Evolutionary conservation across 2,113 vertebrate genomes (phyloP).

Genomic region (Rhinopithecus roxellana): DNA sequence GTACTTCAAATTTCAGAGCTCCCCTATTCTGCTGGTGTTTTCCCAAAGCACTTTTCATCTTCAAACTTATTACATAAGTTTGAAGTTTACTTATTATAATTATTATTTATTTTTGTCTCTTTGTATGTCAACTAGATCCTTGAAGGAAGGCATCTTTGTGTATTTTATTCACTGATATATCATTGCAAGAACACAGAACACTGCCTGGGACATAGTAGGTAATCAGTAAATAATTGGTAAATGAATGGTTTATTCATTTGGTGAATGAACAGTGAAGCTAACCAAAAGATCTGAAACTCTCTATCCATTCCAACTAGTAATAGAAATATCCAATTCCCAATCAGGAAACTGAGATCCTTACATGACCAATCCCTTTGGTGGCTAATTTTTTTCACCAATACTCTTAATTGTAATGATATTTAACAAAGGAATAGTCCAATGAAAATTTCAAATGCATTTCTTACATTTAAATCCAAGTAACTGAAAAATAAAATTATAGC

Average conservation of each 20-base stretch:
- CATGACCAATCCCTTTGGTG: neutral
- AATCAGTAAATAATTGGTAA: neutral
- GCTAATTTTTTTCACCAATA: neutral
- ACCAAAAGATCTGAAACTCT: neutral
- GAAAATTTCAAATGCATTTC: neutral
- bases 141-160: neutral
- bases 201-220: neutral
- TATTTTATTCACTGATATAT: neutral
- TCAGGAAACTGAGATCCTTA: neutral
- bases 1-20: neutral
- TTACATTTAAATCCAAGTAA: neutral
- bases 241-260: neutral
- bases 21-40: neutral
- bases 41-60: conserved; percentile 11
- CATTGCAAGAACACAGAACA: neutral
- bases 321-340: neutral
- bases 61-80: conserved; percentile 16
- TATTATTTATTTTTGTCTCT: conserved; percentile 25
- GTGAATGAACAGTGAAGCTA: neutral
- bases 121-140: neutral
- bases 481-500: conserved; percentile 7
- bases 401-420: neutral
- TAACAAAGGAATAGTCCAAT: neutral
- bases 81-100: neutral
- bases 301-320: neutral